A percentile compares a stretch with the other conserved stretches of the same genome.
Evolutionary conservation across 1,140 invertebrate genomes (phyloP).

Genomic region (Varroa destructor): DNA sequence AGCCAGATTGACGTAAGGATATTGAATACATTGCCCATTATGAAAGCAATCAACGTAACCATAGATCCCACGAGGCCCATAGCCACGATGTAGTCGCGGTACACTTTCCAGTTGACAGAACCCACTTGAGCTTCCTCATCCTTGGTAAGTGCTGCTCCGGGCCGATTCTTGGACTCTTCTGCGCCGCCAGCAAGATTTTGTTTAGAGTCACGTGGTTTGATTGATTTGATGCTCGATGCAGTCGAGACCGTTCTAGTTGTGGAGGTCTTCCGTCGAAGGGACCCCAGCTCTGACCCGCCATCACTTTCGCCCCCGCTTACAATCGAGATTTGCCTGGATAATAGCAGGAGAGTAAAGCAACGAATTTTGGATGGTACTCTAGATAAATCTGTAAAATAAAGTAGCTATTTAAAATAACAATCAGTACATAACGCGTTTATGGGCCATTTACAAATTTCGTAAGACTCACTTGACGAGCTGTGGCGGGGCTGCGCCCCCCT

Average conservation of each 20-base stretch:
- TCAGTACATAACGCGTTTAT: too few species aligned
- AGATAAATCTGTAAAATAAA: too few species aligned
- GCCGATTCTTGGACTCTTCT: background rate
- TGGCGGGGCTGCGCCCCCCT: conserved; percentile 5
- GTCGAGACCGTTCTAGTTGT: background rate
- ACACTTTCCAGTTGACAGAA: conserved; percentile 36
- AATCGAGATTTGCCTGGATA: conserved; percentile 22
- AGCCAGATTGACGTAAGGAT: conserved; percentile 40
- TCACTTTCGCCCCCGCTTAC: conserved; percentile 9
- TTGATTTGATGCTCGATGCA: conserved; percentile 5
- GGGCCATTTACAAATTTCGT: too few species aligned
- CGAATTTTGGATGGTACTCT: too few species aligned
- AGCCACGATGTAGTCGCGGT: conserved; percentile 38
- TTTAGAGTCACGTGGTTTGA: background rate
- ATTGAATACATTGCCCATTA: conserved; percentile 36
- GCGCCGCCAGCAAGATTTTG: background rate
- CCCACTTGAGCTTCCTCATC: conserved; percentile 23
- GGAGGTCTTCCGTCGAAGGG: background rate
- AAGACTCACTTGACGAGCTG: conserved; percentile 13
- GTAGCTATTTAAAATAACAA: too few species aligned
- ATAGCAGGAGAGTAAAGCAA: background rate
- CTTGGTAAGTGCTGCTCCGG: conserved; percentile 13
- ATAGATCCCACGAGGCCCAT: conserved; percentile 36
- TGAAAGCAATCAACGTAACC: conserved; percentile 36
- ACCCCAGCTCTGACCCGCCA: background rate